phyloP scores from a whole-genome alignment of 2,797 vertebrate species.

The Pelobates cultripes region DNA sequence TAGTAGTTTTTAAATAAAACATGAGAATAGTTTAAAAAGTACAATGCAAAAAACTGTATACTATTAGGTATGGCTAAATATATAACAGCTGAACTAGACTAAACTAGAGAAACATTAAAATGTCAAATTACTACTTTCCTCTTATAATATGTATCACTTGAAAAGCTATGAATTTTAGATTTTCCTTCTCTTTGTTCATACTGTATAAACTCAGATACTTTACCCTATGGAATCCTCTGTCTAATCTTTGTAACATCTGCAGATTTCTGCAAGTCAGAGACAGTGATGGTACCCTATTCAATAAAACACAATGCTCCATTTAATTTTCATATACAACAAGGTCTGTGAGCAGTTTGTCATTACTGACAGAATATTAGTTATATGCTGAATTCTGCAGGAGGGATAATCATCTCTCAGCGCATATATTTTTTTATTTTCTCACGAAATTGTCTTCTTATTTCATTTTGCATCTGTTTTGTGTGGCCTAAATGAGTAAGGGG shows the following conservation, averaged over 20 bases:
- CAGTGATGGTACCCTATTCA: conserved; percentile 3
- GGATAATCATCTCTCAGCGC: conserved; percentile 48
- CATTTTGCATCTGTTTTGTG: conserved; percentile 51
- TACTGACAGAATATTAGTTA: conserved; percentile 44
- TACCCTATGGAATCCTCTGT: neutral
- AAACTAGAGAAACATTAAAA: too few species aligned
- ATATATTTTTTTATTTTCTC: conserved; percentile 30
- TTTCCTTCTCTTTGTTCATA: neutral
- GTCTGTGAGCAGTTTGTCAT: conserved; percentile 18
- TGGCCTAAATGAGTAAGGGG: conserved; percentile 35
- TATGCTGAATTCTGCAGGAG: conserved; percentile 29
- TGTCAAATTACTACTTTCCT: too few species aligned
- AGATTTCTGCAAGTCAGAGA: neutral
- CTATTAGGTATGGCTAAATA: too few species aligned
- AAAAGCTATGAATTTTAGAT: neutral
- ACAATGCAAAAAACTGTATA: too few species aligned
- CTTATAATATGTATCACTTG: neutral
- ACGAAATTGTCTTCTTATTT: conserved; percentile 47
- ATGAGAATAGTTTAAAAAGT: too few species aligned
- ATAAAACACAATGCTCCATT: conserved; percentile 17
- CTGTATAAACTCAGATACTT: neutral
- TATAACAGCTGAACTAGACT: too few species aligned
- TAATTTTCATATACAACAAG: conserved; percentile 3
- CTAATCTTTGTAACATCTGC: neutral
- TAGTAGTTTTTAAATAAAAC: too few species aligned